These are phyloP conservation scores for Chalcis sispes DNA, from an alignment of 2,888 invertebrate species.

Conservation along the genomic window DNA sequence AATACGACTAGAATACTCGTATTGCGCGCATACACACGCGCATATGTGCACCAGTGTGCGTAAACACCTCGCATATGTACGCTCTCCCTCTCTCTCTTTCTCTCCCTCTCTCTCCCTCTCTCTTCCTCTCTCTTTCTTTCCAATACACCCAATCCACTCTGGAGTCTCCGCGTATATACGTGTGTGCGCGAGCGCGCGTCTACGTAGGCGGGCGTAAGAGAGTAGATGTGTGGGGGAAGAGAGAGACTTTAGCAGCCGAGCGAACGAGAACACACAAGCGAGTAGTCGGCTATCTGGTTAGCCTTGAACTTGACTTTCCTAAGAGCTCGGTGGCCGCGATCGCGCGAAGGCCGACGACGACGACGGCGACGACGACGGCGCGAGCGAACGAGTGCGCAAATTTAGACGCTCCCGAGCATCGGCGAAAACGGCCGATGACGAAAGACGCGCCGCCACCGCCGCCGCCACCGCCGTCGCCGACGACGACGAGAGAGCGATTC, in stretches of 20 bases:
- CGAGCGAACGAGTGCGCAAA: slow-evolving; percentile 58
- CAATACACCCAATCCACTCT: too few relatives aligned
- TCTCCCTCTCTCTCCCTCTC: too few relatives aligned
- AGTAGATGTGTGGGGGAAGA: background rate
- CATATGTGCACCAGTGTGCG: background rate
- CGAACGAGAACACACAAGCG: slow-evolving; percentile 36
- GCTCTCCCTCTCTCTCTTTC: background rate
- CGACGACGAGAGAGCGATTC: background rate
- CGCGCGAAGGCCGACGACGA: slow-evolving; percentile 60
- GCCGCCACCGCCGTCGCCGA: background rate
- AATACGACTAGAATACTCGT: too few relatives aligned
- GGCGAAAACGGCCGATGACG: slow-evolving; percentile 70
- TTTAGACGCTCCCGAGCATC: slow-evolving; percentile 68
- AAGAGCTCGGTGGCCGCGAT: slow-evolving; percentile 59
- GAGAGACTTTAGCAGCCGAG: slow-evolving; percentile 27
- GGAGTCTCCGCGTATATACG: background rate
- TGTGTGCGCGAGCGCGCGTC: slow-evolving; percentile 1
- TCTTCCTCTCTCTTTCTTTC: too few relatives aligned
- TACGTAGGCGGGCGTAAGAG: background rate
- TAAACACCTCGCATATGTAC: background rate
- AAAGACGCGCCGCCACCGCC: slow-evolving; percentile 29
- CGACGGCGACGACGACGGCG: slow-evolving; percentile 40
- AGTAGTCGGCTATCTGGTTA: slow-evolving; percentile 66
- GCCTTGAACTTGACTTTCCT: slow-evolving; percentile 75
- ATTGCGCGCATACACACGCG: too few relatives aligned